These are phyloP conservation scores for Cyprinodon diabolis DNA, from an alignment of 2,797 vertebrate species.

Conservation along the genomic window DNA sequence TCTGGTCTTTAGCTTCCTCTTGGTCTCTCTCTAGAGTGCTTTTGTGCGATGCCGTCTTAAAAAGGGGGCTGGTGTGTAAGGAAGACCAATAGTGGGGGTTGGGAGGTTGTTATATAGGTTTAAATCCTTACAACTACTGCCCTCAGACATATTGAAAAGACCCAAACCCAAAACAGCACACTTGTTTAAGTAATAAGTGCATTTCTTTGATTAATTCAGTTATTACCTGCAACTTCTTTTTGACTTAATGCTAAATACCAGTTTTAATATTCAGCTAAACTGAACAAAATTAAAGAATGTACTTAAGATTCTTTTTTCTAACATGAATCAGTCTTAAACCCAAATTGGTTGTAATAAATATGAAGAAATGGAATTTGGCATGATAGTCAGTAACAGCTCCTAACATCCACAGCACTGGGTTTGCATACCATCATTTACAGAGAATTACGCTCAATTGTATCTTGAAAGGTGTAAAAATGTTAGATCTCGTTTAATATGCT, in stretches of 20 bases:
- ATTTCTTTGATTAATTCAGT: not conserved
- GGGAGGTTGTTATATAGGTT: not conserved
- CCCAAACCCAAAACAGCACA: not conserved
- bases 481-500: not conserved
- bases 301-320: not conserved
- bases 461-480: not conserved
- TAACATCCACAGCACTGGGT: constrained; percentile 16
- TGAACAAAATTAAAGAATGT: not conserved
- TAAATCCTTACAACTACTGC: constrained; percentile 30
- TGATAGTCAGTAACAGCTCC: constrained; percentile 2
- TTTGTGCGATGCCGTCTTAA: constrained; percentile 40
- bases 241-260: not conserved
- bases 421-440: not conserved
- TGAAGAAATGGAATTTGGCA: not conserved
- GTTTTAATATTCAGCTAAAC: not conserved
- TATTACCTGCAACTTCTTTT: not conserved
- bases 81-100: constrained; percentile 2
- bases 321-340: not conserved
- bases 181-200: not conserved
- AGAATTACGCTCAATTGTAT: not conserved
- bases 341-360: not conserved
- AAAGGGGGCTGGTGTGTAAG: constrained; percentile 11
- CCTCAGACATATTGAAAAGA: constrained; percentile 1
- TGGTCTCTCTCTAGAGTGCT: constrained; percentile 37
- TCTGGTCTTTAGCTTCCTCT: constrained; percentile 40